A percentile compares a stretch with the other conserved stretches of the same genome.
Conservation (phyloP, 2,888 invertebrate genomes). For the Nemotelus nigrinus region DNA sequence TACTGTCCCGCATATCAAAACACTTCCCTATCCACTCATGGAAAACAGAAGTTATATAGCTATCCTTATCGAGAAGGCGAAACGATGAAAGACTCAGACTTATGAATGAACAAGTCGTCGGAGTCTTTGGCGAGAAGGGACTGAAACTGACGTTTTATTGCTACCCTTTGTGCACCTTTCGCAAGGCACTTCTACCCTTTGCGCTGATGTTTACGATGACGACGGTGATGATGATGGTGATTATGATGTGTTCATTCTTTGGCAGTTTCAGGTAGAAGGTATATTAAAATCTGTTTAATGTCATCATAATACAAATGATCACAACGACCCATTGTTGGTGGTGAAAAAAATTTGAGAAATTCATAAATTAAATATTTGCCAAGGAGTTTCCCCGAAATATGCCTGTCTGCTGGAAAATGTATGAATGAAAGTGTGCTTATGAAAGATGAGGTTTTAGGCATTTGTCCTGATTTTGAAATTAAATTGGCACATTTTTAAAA, state of each 20-base stretch:
- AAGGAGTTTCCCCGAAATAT: slow-evolving; percentile 6
- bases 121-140: background rate
- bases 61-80: slow-evolving; percentile 20
- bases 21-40: background rate
- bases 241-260: background rate
- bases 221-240: slow-evolving; percentile 13
- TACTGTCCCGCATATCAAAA: background rate
- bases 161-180: slow-evolving; percentile 10
- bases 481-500: too few relatives aligned
- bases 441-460: too few relatives aligned
- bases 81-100: slow-evolving; percentile 26
- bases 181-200: slow-evolving; percentile 30
- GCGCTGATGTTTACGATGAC: background rate
- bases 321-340: slow-evolving; percentile 7
- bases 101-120: slow-evolving; percentile 31
- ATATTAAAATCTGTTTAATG: slow-evolving; percentile 37
- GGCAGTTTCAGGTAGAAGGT: slow-evolving; percentile 32
- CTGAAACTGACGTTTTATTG: slow-evolving; percentile 2
- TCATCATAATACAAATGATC: slow-evolving; percentile 32
- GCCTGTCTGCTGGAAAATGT: background rate
- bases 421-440: background rate
- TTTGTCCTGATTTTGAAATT: too few relatives aligned
- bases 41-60: background rate
- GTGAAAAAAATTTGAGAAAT: slow-evolving; percentile 36
- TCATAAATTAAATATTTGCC: slow-evolving; percentile 36